phyloP scores from a whole-genome alignment of 2,888 invertebrate species.

The Tridacna crocea region DNA sequence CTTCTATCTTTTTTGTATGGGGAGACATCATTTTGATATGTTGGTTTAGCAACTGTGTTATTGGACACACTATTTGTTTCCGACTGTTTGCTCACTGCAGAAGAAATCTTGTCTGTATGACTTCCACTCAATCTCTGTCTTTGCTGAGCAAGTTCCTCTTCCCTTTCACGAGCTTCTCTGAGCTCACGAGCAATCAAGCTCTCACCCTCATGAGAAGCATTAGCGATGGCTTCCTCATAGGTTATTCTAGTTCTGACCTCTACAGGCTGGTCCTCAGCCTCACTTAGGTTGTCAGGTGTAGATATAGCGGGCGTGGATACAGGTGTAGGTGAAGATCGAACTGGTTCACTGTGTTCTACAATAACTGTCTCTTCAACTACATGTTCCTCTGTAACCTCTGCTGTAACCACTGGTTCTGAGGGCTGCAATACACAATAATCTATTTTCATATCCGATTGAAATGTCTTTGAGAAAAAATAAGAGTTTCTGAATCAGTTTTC shows the following conservation, averaged over 20 bases:
- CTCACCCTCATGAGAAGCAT: slow-evolving; percentile 79
- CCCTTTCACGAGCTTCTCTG: slow-evolving; percentile 85
- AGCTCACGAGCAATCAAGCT: slow-evolving; percentile 85
- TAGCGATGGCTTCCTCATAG: slow-evolving; percentile 74
- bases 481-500: background rate
- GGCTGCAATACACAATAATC: background rate
- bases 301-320: slow-evolving; percentile 35
- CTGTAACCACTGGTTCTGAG: background rate
- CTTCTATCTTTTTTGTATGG: slow-evolving; percentile 65
- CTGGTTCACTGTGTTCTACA: slow-evolving; percentile 28
- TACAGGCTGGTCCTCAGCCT: slow-evolving; percentile 41
- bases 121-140: slow-evolving; percentile 35
- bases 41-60: slow-evolving; percentile 38
- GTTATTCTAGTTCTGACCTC: slow-evolving; percentile 56
- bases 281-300: slow-evolving; percentile 48
- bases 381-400: slow-evolving; percentile 18
- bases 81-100: background rate
- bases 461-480: background rate
- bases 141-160: slow-evolving; percentile 84
- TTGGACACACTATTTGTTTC: slow-evolving; percentile 21
- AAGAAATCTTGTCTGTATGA: background rate
- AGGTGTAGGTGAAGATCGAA: slow-evolving; percentile 42
- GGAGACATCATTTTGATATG: slow-evolving; percentile 72
- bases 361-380: slow-evolving; percentile 38
- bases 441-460: background rate